Conservation (phyloP, 2,888 invertebrate species). For the Escarpia spicata region DNA sequence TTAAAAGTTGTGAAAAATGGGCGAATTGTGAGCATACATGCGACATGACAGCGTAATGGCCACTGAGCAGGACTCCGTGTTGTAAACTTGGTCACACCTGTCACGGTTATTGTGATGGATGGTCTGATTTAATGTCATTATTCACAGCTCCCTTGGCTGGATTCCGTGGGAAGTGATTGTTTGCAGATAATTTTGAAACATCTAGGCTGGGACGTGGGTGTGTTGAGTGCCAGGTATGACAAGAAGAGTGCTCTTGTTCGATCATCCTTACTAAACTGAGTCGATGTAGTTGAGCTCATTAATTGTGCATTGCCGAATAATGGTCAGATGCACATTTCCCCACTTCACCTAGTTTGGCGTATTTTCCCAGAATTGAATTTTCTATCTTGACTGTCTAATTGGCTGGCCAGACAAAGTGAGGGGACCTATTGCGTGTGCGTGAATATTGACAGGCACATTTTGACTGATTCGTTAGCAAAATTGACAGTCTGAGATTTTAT, state of each 20-base stretch:
- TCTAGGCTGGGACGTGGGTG: not conserved
- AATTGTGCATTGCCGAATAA: not conserved
- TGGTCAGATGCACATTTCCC: conserved; percentile 1
- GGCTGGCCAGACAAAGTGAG: not conserved
- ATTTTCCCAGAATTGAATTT: not conserved
- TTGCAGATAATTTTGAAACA: not conserved
- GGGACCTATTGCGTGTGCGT: not conserved
- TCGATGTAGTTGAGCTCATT: not conserved
- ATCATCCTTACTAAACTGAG: not conserved
- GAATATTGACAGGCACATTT: no score
- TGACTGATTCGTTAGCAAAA: no score
- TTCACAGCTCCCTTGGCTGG: not conserved
- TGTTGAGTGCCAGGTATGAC: not conserved
- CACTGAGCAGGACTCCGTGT: not conserved
- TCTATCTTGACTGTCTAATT: not conserved
- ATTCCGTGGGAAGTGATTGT: not conserved
- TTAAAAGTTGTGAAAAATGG: not conserved
- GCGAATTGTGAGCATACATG: not conserved
- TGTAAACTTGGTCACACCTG: not conserved
- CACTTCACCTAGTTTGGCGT: not conserved
- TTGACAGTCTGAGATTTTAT: no score
- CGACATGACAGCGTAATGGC: not conserved
- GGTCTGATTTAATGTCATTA: not conserved
- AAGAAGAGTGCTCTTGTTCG: not conserved
- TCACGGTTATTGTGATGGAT: not conserved